Base-by-base conservation (phyloP, 2,888 invertebrate species). In the Athalia rosae region DNA sequence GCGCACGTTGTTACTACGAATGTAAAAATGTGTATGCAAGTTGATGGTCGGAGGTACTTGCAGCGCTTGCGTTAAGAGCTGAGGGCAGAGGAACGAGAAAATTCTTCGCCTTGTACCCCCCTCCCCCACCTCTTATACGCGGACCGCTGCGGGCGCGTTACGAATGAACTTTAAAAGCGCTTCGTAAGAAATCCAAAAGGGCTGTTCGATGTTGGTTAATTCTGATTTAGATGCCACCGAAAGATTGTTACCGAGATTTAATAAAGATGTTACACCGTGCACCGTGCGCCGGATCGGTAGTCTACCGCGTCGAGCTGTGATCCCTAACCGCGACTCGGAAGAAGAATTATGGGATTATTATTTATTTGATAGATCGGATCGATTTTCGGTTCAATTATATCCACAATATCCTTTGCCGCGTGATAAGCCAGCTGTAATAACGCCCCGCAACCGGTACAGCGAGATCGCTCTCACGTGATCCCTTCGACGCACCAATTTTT, bases 271-370 rank as follows among this genome's bases (percentile, higher is more conserved):
- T 74, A 28, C 59, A 61, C 71, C 50, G 4, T 9, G 45, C 41
- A 53, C 67, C n/a, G n/a, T n/a, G 11, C 9, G 47, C 11, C 41
- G 58, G 45, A 58, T n/a, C 28, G 45, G 43, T 28, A 28, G 28
- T 28, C 28, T 28, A 28, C 28, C 28, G 28, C 28, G 28, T 28
- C 28, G 28, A n/a, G n/a, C 28, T 1, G 28, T 28, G 28, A 28
- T 28, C 28, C 28, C 28, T 28, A 28, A 28, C 28, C 28, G 28
- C 28, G 28, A 28, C 28, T 28, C 28, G 2, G 28, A 28, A 2
- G 28, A 28, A 74, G 62, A 74, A 62, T 74, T 74, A 74, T 74
- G 62, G 61, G 74, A 74, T 74, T 74, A 74, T 74, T 74, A 74
- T 59, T 74, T 62, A 74, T 74, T 74, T 50, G 61, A 74, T 62